phyloP scores from a whole-genome alignment of 2,113 vertebrate species.

The Thalassarche chlororhynchos region DNA sequence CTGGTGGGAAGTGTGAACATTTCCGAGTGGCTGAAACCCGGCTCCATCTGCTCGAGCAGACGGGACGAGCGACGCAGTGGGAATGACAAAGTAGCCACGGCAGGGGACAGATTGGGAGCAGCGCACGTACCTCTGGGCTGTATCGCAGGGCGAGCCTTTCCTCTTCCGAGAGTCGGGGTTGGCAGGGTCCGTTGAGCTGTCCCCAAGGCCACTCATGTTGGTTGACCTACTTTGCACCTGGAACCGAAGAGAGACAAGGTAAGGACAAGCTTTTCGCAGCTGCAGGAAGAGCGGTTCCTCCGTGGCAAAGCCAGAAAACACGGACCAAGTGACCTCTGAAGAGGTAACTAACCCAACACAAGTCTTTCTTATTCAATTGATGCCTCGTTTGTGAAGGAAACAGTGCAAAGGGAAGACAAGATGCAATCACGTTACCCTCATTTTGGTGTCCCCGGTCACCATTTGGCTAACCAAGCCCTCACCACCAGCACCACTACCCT shows the following conservation, averaged over 20 bases:
- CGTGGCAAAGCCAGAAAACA: background rate
- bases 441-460: background rate
- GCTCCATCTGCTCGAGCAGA: constrained; percentile 60
- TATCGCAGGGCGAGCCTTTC: constrained; percentile 91
- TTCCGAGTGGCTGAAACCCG: background rate
- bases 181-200: constrained; percentile 87
- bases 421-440: accelerated
- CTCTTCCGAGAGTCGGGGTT: constrained; percentile 91
- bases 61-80: background rate
- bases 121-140: constrained; percentile 84
- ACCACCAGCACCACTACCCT: background rate
- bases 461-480: background rate
- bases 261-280: background rate
- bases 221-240: constrained; percentile 87
- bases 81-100: background rate
- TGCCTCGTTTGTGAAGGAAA: background rate
- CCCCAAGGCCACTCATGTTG: constrained; percentile 95
- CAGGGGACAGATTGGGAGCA: background rate
- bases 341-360: background rate
- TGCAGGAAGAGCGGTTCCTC: background rate
- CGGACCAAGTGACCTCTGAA: background rate
- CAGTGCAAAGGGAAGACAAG: background rate
- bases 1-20: constrained; percentile 53
- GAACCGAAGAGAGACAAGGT: background rate
- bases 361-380: background rate